A percentile compares a stretch with the other conserved stretches of the same genome.
phyloP scores from a whole-genome alignment of 1,140 invertebrate genomes.

The Geopemphigus sp. region DNA sequence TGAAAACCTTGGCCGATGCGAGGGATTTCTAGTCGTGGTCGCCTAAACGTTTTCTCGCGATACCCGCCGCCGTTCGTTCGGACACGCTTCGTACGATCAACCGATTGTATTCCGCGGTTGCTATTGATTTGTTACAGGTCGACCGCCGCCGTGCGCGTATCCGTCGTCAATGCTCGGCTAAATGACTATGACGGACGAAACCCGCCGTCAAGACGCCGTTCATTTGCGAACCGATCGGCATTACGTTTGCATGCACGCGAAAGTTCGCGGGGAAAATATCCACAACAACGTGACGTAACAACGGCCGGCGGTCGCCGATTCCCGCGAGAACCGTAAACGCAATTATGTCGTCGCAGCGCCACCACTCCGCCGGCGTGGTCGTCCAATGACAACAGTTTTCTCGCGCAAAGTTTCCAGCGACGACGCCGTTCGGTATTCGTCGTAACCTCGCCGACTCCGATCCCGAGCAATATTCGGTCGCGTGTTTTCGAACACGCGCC shows the following conservation, averaged over 20 bases:
- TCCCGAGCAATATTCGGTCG: constrained; percentile 10
- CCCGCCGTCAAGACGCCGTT: neutral
- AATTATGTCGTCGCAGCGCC: constrained; percentile 21
- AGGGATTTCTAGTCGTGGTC: too few species aligned
- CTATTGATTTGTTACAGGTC: too few species aligned
- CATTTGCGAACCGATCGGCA: too few species aligned
- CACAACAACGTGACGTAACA: constrained; percentile 34
- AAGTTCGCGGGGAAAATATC: constrained; percentile 2
- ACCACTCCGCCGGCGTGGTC: constrained; percentile 26
- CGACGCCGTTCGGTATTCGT: neutral
- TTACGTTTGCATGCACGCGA: too few species aligned
- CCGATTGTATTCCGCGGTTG: too few species aligned
- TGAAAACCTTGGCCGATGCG: too few species aligned
- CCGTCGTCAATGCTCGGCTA: too few species aligned
- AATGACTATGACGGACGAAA: constrained; percentile 21
- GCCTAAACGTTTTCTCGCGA: too few species aligned
- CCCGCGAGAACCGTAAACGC: neutral
- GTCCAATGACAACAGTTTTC: constrained; percentile 31
- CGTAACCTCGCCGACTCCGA: neutral
- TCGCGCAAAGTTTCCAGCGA: constrained; percentile 14
- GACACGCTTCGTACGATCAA: too few species aligned
- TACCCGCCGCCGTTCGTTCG: too few species aligned
- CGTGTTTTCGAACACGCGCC: neutral
- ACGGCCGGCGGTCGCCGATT: neutral
- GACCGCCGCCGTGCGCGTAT: too few species aligned